These are phyloP conservation scores for Pharmacophagus antenor DNA, from an alignment of 2,888 invertebrate genomes.

Conservation along the genomic window DNA sequence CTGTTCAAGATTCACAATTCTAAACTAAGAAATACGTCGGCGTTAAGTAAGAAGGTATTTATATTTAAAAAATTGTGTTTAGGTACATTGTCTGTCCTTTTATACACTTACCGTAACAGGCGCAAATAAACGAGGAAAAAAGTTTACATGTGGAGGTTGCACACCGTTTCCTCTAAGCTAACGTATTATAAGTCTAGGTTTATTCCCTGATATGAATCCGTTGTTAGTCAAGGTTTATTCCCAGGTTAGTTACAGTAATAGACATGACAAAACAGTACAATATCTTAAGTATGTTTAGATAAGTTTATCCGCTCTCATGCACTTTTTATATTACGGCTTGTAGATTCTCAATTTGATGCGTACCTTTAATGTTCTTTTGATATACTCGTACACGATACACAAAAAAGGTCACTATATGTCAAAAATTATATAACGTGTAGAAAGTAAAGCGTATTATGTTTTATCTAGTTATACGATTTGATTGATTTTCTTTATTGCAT, in stretches of 20 bases:
- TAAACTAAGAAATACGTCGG: background rate
- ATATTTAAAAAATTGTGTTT: too few relatives aligned
- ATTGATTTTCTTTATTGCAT: too few relatives aligned
- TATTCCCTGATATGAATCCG: slow-evolving; percentile 9
- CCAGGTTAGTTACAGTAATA: background rate
- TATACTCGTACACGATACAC: too few relatives aligned
- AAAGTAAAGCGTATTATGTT: too few relatives aligned
- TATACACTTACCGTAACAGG: background rate
- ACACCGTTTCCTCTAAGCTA: background rate
- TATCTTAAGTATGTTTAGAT: background rate
- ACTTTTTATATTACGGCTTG: background rate
- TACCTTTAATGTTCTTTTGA: too few relatives aligned
- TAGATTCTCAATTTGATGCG: too few relatives aligned
- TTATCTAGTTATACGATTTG: too few relatives aligned
- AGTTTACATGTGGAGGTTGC: background rate
- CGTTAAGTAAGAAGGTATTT: too few relatives aligned
- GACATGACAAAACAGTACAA: background rate
- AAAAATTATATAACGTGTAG: too few relatives aligned
- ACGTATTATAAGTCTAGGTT: slow-evolving; percentile 4
- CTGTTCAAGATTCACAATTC: background rate
- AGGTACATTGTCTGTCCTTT: background rate
- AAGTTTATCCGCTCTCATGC: background rate
- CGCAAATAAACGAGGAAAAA: background rate
- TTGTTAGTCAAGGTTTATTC: slow-evolving; percentile 16
- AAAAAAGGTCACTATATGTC: too few relatives aligned